phyloP scores from a whole-genome alignment of 2,113 vertebrate species.

The Tupaia chinensis region DNA sequence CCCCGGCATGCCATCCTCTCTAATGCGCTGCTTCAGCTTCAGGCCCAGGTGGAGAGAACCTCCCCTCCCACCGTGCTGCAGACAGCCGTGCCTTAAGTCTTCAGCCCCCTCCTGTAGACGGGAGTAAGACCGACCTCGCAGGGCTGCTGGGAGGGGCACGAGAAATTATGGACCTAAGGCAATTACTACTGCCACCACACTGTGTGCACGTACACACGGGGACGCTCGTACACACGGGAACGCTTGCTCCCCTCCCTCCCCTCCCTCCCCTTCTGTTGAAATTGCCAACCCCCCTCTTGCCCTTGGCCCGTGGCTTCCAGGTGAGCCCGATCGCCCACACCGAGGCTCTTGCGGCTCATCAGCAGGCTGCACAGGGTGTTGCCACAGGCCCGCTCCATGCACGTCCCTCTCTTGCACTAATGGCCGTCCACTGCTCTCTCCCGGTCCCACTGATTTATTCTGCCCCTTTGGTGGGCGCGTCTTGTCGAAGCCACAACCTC shows the following conservation, averaged over 20 bases:
- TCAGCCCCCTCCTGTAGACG: neutral
- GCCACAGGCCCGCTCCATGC: no score
- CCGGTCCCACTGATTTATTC: accelerated
- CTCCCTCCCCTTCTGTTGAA: neutral
- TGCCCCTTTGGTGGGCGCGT: no score
- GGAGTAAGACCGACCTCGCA: neutral
- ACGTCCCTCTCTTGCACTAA: no score
- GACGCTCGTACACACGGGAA: neutral
- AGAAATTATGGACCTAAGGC: neutral
- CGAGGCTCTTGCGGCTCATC: no score
- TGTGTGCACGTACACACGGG: no score
- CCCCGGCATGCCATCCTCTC: neutral
- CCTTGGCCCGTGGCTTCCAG: neutral
- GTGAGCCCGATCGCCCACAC: no score
- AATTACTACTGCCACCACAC: neutral
- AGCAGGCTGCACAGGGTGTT: no score
- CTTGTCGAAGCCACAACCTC: no score
- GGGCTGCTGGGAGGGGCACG: neutral
- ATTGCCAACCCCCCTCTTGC: neutral
- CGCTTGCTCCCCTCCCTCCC: no score
- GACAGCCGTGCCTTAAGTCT: neutral
- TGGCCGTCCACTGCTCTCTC: accelerated
- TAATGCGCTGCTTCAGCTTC: no score
- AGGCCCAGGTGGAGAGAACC: neutral
- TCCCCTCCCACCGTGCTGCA: neutral